A percentile compares a stretch with the other conserved stretches of the same genome.
These are phyloP conservation scores for Falcunculus frontatus DNA, from an alignment of 2,113 vertebrate species.

Conservation along the genomic window DNA sequence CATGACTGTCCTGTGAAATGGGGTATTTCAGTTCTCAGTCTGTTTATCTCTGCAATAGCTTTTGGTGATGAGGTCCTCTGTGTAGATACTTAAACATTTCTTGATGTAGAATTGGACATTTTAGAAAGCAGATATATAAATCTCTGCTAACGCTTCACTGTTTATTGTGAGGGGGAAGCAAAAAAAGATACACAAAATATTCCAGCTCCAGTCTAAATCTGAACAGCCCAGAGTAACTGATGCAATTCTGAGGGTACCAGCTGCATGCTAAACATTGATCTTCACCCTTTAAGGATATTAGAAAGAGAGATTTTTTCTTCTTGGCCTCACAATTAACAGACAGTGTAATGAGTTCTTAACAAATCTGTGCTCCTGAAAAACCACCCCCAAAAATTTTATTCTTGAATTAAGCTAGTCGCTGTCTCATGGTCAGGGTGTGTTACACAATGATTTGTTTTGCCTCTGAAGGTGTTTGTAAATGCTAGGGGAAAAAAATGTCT, in stretches of 20 bases:
- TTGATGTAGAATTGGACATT: background rate
- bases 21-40: background rate
- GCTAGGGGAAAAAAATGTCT: background rate
- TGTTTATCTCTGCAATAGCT: background rate
- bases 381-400: background rate
- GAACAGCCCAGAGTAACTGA: background rate
- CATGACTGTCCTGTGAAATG: background rate
- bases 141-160: background rate
- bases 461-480: background rate
- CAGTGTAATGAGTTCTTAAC: background rate
- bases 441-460: background rate
- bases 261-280: background rate
- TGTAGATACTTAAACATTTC: fast-evolving
- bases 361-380: background rate
- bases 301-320: background rate
- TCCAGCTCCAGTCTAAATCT: background rate
- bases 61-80: background rate
- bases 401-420: background rate
- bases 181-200: background rate
- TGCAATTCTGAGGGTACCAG: background rate
- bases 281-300: background rate
- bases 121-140: background rate
- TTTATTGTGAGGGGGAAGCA: background rate
- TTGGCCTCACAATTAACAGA: background rate
- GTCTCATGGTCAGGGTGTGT: background rate